Evolutionary conservation across 2,113 vertebrate species (phyloP).

Genomic region (Sinocyclocheilus anshuiensis): DNA sequence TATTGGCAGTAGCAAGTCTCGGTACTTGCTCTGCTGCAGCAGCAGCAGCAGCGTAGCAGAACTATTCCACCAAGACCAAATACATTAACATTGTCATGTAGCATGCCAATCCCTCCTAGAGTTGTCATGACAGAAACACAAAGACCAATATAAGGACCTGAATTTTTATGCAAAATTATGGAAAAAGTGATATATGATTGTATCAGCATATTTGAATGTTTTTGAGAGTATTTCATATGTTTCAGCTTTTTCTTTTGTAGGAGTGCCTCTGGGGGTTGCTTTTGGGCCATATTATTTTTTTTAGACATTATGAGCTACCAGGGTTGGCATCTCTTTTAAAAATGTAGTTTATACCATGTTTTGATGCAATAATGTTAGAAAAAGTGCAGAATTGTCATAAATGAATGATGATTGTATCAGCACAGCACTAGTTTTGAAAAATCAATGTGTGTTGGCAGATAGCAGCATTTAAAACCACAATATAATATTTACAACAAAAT

Average conservation of each 20-base stretch:
- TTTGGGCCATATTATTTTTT: neutral
- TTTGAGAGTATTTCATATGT: neutral
- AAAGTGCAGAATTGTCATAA: neutral
- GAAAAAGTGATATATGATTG: neutral
- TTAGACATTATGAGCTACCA: neutral
- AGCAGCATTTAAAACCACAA: neutral
- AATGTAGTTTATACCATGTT: neutral
- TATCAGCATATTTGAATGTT: neutral
- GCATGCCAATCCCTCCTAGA: too few relatives aligned
- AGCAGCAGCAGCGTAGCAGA: too few relatives aligned
- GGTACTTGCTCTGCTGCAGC: too few relatives aligned
- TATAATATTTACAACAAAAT: neutral
- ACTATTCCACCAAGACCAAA: too few relatives aligned
- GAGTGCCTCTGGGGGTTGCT: too few relatives aligned
- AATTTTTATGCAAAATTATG: neutral
- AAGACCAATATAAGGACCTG: neutral
- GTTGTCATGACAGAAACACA: too few relatives aligned
- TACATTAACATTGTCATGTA: too few relatives aligned
- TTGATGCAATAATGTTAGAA: neutral
- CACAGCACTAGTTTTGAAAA: neutral
- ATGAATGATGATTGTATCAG: neutral
- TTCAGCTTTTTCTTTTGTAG: neutral
- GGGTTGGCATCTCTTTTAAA: neutral
- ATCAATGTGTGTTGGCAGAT: neutral
- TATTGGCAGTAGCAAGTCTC: too few relatives aligned